Percentiles rank a stretch among this genome's conserved stretches.
phyloP scores from a whole-genome alignment of 2,888 invertebrate genomes.

The Epirrhoe alternata region DNA sequence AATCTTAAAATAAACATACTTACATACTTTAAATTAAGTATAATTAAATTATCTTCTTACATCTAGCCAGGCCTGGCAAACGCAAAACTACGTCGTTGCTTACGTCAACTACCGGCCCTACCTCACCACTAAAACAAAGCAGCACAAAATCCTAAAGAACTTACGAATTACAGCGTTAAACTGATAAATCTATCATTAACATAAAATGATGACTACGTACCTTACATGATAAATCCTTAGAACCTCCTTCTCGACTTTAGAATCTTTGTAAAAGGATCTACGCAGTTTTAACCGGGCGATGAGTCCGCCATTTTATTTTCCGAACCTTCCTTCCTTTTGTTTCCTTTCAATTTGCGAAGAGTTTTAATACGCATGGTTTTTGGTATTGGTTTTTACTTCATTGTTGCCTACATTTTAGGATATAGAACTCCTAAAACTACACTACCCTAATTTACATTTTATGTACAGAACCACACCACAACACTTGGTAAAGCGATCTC shows the following conservation, averaged over 20 bases:
- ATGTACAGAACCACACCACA: conserved; percentile 59
- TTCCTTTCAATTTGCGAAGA: conserved; percentile 50
- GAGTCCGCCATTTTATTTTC: conserved; percentile 67
- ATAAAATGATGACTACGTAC: conserved; percentile 56
- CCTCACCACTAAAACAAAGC: conserved; percentile 37
- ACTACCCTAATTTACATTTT: conserved; percentile 31
- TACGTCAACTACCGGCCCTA: conserved; percentile 1
- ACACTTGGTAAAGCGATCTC: conserved; percentile 61
- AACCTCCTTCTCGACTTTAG: conserved; percentile 50
- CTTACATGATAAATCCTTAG: conserved; percentile 56
- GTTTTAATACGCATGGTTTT: conserved; percentile 52
- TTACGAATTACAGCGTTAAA: not conserved
- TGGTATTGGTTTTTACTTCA: conserved; percentile 46
- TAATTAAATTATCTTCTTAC: too few relatives aligned
- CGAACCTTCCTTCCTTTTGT: conserved; percentile 60
- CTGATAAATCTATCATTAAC: conserved; percentile 7
- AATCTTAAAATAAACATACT: too few relatives aligned
- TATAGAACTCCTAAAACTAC: conserved; percentile 37
- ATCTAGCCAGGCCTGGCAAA: too few relatives aligned
- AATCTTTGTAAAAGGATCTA: conserved; percentile 54
- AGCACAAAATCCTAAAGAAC: conserved; percentile 38
- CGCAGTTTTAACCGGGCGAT: conserved; percentile 69
- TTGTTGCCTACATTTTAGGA: conserved; percentile 54
- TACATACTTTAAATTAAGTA: too few relatives aligned
- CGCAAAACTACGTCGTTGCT: not conserved